Base-by-base conservation (phyloP, 2,113 vertebrate species). In the Hassar affinis region DNA sequence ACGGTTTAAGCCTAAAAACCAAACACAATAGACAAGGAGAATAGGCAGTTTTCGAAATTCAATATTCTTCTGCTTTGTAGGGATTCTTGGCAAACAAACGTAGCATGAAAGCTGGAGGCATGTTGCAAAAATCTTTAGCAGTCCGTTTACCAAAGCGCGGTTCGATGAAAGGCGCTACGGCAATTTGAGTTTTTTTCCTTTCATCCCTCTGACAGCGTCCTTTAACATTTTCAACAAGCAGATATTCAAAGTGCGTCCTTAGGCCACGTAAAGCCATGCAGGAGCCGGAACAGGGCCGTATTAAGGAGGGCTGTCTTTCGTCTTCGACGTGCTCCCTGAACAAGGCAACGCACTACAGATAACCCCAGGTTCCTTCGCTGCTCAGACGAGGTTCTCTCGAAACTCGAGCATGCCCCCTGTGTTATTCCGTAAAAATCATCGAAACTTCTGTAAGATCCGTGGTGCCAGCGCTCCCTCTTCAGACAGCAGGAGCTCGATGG, bases 161-260 rank as follows among this genome's bases (percentile, higher is more conserved):
- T 18, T n/a, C 9, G 57, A 27, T 25, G 54, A 45, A 47, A 76
- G 56, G 22, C 33, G 61, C 27, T 62, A n/a, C 59, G 27, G 38
- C 54, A 42, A 74, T 81, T 84, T 57, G 62, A 56, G 42, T 62
- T 82, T 79, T 82, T 79, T 74, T 12, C 17, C 79, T 82, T 71
- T 64, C 57, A 83, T 87, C 75, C 38, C 68, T 80, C 83, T 72
- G 35, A 68, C 76, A 59, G 17, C 20, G 66, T 59, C 78, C 79
- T 82, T 85, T 64, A 85, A 82, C 27, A 64, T 82, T 51, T 17
- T 66, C 45, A 30, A 71, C 57, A 61, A 77, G 25, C 27, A 57
- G 69, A 45, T 17, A 9, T 38, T 83, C 47, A 49, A 27, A 66
- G 64, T 38, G 30, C 10, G 1, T 85, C 49, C 52, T 61, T 6